These are phyloP conservation scores for Malurus alboscapulatus DNA, from an alignment of 2,113 vertebrate genomes.

Conservation along the genomic window DNA sequence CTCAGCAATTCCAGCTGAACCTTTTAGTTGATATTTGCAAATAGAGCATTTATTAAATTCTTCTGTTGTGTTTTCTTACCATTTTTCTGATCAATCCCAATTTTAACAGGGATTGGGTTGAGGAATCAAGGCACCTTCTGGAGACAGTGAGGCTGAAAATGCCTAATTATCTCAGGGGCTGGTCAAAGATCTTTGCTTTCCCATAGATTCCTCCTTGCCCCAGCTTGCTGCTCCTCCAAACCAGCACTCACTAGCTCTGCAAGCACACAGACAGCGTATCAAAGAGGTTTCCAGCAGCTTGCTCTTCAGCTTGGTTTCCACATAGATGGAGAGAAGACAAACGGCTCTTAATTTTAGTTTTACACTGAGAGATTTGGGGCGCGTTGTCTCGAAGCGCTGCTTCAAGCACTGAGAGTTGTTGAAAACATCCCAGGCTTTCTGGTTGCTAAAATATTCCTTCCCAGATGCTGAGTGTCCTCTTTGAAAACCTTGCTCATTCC, in stretches of 20 bases:
- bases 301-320: not conserved
- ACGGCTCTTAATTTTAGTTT: not conserved
- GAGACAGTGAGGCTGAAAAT: not conserved
- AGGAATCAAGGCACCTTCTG: not conserved
- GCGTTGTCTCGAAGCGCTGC: not conserved
- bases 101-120: not conserved
- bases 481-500: slow-evolving; percentile 63
- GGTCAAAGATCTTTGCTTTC: not conserved
- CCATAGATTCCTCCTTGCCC: not conserved
- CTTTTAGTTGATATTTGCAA: not conserved
- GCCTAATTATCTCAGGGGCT: not conserved
- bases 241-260: not conserved
- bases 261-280: not conserved
- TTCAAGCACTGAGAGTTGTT: not conserved
- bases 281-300: not conserved
- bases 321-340: not conserved
- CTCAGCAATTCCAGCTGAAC: not conserved
- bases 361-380: not conserved
- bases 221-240: not conserved
- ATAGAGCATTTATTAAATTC: not conserved
- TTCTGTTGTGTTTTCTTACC: not conserved
- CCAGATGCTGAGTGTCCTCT: slow-evolving; percentile 51
- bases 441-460: not conserved
- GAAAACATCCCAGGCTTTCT: slow-evolving; percentile 12
- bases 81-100: not conserved